Conservation (phyloP, 2,113 vertebrate genomes). For the Cyprinus carpio region DNA sequence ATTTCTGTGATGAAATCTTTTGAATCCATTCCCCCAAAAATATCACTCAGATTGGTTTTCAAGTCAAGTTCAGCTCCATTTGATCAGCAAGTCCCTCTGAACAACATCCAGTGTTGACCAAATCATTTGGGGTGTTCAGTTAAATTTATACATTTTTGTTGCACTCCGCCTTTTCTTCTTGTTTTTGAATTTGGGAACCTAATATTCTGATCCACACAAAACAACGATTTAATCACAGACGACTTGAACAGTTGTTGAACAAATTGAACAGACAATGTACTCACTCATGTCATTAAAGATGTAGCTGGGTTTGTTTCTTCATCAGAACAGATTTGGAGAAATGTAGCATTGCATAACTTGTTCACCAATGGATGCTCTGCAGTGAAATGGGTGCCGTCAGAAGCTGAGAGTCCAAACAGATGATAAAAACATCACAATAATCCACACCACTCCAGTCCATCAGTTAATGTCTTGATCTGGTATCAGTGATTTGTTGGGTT, state of each 20-base stretch:
- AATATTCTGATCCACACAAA: not conserved
- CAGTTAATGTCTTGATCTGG: not conserved
- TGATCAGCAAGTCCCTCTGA: not conserved
- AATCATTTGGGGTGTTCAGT: not conserved
- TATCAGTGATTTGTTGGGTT: constrained; percentile 14
- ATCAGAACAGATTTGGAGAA: too few species aligned
- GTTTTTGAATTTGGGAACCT: not conserved
- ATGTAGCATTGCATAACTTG: too few species aligned
- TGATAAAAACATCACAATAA: too few species aligned
- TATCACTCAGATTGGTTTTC: not conserved
- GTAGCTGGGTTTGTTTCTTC: too few species aligned
- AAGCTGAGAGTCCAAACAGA: too few species aligned
- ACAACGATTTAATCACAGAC: not conserved
- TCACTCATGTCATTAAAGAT: too few species aligned
- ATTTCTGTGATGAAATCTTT: not conserved
- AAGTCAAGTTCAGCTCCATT: not conserved
- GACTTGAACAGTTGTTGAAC: not conserved
- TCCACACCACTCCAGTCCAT: too few species aligned
- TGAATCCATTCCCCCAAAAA: not conserved
- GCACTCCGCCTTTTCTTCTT: not conserved
- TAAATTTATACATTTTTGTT: too few species aligned
- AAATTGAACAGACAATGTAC: not conserved
- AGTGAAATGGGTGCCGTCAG: too few species aligned
- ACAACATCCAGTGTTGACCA: not conserved
- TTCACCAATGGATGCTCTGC: too few species aligned